phyloP scores from a whole-genome alignment of 2,797 vertebrate species.

The Scyliorhinus canicula region DNA sequence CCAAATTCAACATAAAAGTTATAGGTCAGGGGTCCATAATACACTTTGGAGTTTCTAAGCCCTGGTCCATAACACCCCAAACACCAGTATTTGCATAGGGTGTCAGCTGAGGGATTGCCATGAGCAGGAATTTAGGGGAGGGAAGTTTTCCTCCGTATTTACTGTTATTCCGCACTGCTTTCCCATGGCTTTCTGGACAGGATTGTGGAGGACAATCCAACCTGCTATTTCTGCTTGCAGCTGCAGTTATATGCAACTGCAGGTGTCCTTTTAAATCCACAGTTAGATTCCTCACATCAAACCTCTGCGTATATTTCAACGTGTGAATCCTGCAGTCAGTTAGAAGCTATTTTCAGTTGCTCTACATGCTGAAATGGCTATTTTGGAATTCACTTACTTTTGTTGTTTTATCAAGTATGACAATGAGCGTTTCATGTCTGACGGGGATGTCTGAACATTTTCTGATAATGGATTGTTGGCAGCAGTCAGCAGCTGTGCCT shows the following conservation, averaged over 20 bases:
- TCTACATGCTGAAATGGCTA: not conserved
- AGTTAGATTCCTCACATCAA: not conserved
- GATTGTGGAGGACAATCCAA: not conserved
- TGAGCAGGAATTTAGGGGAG: not conserved
- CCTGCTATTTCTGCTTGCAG: not conserved
- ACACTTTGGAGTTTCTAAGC: no score
- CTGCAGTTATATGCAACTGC: not conserved
- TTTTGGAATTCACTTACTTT: not conserved
- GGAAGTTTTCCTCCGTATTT: not conserved
- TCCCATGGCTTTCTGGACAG: not conserved
- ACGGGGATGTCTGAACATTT: not conserved
- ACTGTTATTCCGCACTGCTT: not conserved
- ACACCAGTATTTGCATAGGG: not conserved
- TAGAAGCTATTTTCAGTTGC: not conserved
- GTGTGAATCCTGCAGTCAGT: not conserved
- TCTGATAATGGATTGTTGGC: not conserved
- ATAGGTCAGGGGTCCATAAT: no score
- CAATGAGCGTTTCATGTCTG: not conserved
- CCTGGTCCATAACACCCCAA: no score
- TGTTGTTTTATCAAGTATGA: not conserved
- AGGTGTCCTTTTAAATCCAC: not conserved
- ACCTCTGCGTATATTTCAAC: not conserved
- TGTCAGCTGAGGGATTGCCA: no score
- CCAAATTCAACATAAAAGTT: no score
- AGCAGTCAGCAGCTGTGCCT: not conserved